Evolutionary conservation across 2,113 vertebrate genomes (phyloP).

Genomic region (Triplophysa rosa): DNA sequence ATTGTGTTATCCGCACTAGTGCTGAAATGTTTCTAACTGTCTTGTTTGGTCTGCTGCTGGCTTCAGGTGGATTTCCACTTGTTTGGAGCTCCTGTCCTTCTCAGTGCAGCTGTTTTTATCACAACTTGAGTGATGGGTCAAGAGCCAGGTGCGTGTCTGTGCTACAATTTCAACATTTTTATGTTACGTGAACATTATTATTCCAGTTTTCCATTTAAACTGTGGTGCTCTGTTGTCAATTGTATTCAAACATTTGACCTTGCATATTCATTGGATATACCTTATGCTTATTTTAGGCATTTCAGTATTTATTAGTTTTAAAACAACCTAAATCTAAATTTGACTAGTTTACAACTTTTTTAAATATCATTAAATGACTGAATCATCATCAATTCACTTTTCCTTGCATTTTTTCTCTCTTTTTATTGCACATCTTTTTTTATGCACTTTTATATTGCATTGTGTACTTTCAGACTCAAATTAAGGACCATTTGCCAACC

Average conservation of each 20-base stretch:
- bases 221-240: not conserved
- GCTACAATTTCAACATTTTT: not conserved
- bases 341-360: too few relatives aligned
- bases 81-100: constrained; percentile 79
- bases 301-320: not conserved
- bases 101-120: constrained; percentile 92
- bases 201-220: constrained; percentile 51
- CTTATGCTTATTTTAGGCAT: not conserved
- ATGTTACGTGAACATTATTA: too few relatives aligned
- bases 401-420: too few relatives aligned
- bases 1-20: constrained; percentile 57
- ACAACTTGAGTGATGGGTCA: constrained; percentile 83
- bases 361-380: too few relatives aligned
- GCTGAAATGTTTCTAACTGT: constrained; percentile 76
- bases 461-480: not conserved
- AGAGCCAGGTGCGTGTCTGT: constrained; percentile 83
- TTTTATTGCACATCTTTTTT: too few relatives aligned
- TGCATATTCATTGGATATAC: not conserved
- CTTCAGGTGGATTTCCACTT: constrained; percentile 69
- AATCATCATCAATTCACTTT: too few relatives aligned
- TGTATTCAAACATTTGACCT: not conserved
- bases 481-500: not conserved
- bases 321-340: not conserved
- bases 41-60: constrained; percentile 76
- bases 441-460: too few relatives aligned